These are phyloP conservation scores for Pelodytes ibericus DNA, from an alignment of 2,797 vertebrate species.

Conservation along the genomic window DNA sequence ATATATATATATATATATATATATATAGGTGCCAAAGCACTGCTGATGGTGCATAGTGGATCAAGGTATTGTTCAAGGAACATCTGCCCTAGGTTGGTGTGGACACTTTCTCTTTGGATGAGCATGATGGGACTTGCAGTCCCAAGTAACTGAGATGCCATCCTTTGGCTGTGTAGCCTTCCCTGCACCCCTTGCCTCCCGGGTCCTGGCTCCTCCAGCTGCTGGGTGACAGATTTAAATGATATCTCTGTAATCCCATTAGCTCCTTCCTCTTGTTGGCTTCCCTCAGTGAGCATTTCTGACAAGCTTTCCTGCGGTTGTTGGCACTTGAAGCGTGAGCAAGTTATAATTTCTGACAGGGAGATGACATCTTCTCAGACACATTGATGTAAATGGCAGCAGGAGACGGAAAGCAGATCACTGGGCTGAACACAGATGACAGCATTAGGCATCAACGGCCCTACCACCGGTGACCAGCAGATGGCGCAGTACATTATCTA, in stretches of 20 bases:
- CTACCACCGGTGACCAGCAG: neutral
- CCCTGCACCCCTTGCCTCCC: neutral
- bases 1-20: too few relatives aligned
- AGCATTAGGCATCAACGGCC: neutral
- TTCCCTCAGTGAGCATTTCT: constrained; percentile 53
- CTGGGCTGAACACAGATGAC: neutral
- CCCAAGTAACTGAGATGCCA: too few relatives aligned
- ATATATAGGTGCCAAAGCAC: too few relatives aligned
- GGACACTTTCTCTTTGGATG: too few relatives aligned
- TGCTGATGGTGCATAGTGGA: too few relatives aligned
- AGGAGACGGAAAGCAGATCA: neutral
- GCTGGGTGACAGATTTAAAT: constrained; percentile 52
- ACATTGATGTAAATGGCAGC: constrained; percentile 17
- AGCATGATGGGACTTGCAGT: too few relatives aligned
- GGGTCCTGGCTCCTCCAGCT: constrained; percentile 16
- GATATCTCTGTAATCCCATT: constrained; percentile 54
- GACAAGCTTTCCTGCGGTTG: constrained; percentile 50
- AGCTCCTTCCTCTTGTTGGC: constrained; percentile 56
- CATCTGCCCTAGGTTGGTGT: too few relatives aligned
- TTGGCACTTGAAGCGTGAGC: constrained; percentile 55
- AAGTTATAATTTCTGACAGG: constrained; percentile 56
- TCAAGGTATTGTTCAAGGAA: too few relatives aligned
- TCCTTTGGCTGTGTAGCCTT: neutral
- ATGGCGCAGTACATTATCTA: neutral
- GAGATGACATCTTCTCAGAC: constrained; percentile 47